A percentile compares a stretch with the other conserved stretches of the same genome.
phyloP scores from a whole-genome alignment of 1,140 invertebrate genomes.

The Nymphalis io region DNA sequence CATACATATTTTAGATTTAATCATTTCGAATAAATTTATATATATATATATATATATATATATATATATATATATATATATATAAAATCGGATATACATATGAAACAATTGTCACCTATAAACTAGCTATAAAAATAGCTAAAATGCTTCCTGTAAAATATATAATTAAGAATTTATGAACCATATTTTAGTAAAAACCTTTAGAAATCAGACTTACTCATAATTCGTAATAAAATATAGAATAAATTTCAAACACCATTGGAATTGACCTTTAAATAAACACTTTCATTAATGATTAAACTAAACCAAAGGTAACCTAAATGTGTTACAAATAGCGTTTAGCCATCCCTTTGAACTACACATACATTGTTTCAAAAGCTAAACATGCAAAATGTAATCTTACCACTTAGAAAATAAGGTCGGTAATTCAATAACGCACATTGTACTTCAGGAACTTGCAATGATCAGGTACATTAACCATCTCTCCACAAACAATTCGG shows the following conservation, averaged over 20 bases:
- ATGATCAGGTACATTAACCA: conserved; percentile 7
- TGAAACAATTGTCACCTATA: too few relatives aligned
- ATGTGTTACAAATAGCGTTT: neutral
- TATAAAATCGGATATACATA: too few relatives aligned
- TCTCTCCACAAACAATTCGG: conserved; percentile 5
- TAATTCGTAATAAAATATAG: neutral
- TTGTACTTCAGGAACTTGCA: neutral
- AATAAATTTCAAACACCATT: neutral
- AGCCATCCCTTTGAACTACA: conserved; percentile 1
- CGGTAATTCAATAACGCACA: neutral
- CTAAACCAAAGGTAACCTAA: neutral
- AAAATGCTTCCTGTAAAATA: too few relatives aligned
- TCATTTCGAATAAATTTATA: too few relatives aligned
- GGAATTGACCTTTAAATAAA: conserved; percentile 2
- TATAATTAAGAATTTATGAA: too few relatives aligned
- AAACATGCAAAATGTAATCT: neutral
- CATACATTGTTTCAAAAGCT: neutral
- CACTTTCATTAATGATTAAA: conserved; percentile 6
- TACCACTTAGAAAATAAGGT: neutral
- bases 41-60: too few relatives aligned
- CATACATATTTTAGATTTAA: too few relatives aligned
- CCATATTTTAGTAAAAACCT: too few relatives aligned
- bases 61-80: too few relatives aligned
- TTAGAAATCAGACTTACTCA: too few relatives aligned
- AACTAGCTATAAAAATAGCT: too few relatives aligned